Base-by-base conservation (phyloP, 2,888 invertebrate genomes). In the Philereme vetulata region DNA sequence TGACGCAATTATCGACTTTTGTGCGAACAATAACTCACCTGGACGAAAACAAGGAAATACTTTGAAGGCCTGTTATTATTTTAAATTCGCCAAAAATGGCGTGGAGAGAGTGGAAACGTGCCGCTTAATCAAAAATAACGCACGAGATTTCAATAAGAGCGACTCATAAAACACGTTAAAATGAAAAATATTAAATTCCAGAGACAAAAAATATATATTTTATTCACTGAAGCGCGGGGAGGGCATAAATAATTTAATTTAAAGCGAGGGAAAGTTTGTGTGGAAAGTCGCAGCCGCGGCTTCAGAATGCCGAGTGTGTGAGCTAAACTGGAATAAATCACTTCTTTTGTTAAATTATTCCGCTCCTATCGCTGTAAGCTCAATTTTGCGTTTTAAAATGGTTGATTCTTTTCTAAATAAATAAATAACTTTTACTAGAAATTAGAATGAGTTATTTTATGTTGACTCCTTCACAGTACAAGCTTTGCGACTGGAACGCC, bases 121-220 rank as follows among this genome's bases (percentile, higher is more conserved):
- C 33, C 74, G 81, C 82, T 85, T 88, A 84, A 88, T 85, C 81
- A 86, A 82, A 86, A 85, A 86, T 85, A 88, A 87, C 85, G 81
- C 75, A 76, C 79, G 72, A 74, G 85, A 85, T 87, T 88, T 86
- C 88, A 87, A 88, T 88, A 86, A 87, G 78, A 80, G 75, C 67
- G 76, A 66, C 78, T 77, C 86, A 83, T 88, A 85, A 88, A 88
- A 85, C 81, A 84, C 77, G 82, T 77, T 80, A 77, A 86, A 84
- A 88, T 85, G 87, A 80, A 87, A 88, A 87, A 86, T 88, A 88
- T 89, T 84, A 88, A 87, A 89, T 88, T 88, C 85, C 85, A 75
- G 75, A 82, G 82, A 86, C 81, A 85, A 86, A 85, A 82, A 82
- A 80, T 70, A 72, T 72, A 81, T 78, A 80, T 82, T 80, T 78